A percentile compares a stretch with the other conserved stretches of the same genome.
Evolutionary conservation across 1,140 invertebrate genomes (phyloP).

Genomic region (Dendroctonus ponderosae): DNA sequence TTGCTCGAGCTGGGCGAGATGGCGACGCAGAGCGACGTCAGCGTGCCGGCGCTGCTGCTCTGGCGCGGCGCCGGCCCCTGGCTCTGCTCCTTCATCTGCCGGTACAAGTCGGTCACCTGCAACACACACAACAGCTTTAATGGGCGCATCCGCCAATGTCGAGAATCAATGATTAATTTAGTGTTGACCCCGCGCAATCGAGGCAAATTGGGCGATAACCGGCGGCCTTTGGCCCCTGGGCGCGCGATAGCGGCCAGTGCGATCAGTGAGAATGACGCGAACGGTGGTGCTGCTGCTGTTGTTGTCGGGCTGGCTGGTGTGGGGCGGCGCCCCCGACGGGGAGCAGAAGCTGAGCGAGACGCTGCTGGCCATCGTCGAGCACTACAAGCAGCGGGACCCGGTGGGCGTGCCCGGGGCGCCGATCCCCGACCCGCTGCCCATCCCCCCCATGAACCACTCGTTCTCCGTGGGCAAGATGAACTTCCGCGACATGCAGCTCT

Average conservation of each 20-base stretch:
- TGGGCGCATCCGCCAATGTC: too few relatives aligned
- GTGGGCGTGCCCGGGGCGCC: conserved; percentile 72
- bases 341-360: conserved; percentile 69
- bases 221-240: too few relatives aligned
- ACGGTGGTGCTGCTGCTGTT: too few relatives aligned
- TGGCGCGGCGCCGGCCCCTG: conserved; percentile 39
- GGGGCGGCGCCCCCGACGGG: conserved; percentile 40
- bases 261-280: too few relatives aligned
- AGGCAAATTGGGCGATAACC: too few relatives aligned
- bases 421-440: conserved; percentile 73
- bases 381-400: conserved; percentile 78
- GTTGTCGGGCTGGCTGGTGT: too few relatives aligned
- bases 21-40: conserved; percentile 72
- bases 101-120: conserved; percentile 67
- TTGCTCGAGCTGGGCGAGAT: conserved; percentile 81
- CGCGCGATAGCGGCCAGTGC: too few relatives aligned
- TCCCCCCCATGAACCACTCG: conserved; percentile 74
- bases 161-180: too few relatives aligned
- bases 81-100: conserved; percentile 67
- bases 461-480: conserved; percentile 68
- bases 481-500: conserved; percentile 68
- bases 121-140: conserved; percentile 36
- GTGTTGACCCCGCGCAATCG: too few relatives aligned
- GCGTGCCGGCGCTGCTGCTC: conserved; percentile 57
- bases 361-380: conserved; percentile 70